phyloP scores from a whole-genome alignment of 2,797 vertebrate genomes.

The Pipistrellus kuhlii region DNA sequence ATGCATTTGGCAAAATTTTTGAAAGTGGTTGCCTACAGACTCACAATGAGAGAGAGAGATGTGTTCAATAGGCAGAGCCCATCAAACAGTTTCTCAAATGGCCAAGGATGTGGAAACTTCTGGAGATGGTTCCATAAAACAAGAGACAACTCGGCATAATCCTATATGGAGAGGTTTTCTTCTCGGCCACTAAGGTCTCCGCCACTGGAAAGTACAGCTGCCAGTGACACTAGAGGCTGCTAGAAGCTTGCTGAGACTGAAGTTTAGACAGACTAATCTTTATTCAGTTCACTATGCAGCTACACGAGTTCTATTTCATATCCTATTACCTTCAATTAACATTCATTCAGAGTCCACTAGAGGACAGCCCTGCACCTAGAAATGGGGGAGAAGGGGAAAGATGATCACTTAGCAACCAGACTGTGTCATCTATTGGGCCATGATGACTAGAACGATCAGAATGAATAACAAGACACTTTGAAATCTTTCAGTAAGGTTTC shows the following conservation, averaged over 20 bases:
- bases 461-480: constrained; percentile 48
- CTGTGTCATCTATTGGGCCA: not conserved
- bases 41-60: not conserved
- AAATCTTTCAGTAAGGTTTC: not conserved
- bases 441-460: not conserved
- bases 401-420: not conserved
- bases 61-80: not conserved
- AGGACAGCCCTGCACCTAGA: constrained; percentile 41
- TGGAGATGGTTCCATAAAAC: not conserved
- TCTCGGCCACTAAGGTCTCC: not conserved
- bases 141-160: not conserved
- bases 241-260: not conserved
- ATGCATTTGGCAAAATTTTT: not conserved
- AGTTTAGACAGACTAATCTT: not conserved
- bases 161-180: not conserved
- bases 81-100: not conserved
- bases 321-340: not conserved
- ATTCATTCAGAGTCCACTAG: constrained; percentile 44
- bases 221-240: too few species aligned
- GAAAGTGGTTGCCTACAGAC: not conserved
- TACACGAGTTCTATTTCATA: not conserved
- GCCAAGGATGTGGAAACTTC: not conserved
- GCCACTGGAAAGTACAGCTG: not conserved
- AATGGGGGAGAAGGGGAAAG: not conserved
- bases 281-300: not conserved